Base-by-base conservation (phyloP, 2,888 invertebrate species). In the Brachynemurus nebulosus region DNA sequence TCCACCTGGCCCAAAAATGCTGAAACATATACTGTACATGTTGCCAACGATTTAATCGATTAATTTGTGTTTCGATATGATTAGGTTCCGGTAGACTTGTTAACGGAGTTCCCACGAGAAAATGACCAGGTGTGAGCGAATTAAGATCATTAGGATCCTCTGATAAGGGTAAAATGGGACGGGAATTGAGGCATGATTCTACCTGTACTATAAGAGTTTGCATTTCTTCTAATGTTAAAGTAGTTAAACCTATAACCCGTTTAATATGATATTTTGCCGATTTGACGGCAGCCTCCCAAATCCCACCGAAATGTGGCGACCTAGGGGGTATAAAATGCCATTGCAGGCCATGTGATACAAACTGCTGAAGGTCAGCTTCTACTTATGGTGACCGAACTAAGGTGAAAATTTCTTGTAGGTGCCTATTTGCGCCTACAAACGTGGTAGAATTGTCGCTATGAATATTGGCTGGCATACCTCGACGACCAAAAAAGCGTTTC, bases 361-460 rank as follows among this genome's bases (percentile, higher is more conserved):
- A n/a, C n/a, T n/a, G n/a, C n/a, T n/a, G n/a, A n/a, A 40, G 17
- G 11, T 16, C 12, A 16, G 18, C 18, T 17, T 21, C 14, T 20
- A 47, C 18, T 4, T 16, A 7, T 16, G 35, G 3, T 17, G 9
- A 12, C n/a, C 21, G 16, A 12, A 5, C 2, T 11, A 43, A 21
- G 2, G 36, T 12, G 11, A 4, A n/a, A 12, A 7, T 23, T 37
- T 42, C 27, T 40, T 47, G 20, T 8, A 49, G 27, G 14, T 44
- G 41, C 9, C 46, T 34, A n/a, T 43, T 38, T n/a, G 54, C 53
- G 11, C 54, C 60, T 2, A 55, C 47, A 43, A 60, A 61, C 40
- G 58, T 60, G 1, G 53, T 55, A 0, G 56, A 58, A 39, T 57
- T 57, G 37, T 60, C 59, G 4, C 55, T 56, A 40, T 51, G 54